phyloP scores from a whole-genome alignment of 1,140 invertebrate species.

The Anastatus disparis region DNA sequence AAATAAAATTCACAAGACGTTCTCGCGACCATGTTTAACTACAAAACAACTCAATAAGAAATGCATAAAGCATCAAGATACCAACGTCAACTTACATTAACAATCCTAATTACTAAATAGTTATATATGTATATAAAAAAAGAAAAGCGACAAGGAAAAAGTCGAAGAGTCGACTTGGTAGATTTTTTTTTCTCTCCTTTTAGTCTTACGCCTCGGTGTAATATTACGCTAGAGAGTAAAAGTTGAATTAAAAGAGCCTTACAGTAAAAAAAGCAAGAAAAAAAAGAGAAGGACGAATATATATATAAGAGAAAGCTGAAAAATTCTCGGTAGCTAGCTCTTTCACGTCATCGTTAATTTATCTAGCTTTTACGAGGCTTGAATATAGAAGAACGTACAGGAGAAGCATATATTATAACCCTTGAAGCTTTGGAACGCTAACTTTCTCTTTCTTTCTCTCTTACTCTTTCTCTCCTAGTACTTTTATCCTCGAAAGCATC shows the following conservation, averaged over 20 bases:
- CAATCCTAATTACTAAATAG: slow-evolving; percentile 6
- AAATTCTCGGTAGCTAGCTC: not conserved
- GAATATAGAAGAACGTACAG: not conserved
- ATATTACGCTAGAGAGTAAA: not conserved
- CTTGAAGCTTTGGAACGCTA: slow-evolving; percentile 5
- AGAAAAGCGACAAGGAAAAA: no score
- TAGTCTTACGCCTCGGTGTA: not conserved
- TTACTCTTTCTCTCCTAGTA: not conserved
- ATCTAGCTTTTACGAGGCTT: slow-evolving; percentile 31
- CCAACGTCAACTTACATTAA: no score
- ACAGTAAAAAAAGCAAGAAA: no score
- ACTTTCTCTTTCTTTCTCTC: not conserved
- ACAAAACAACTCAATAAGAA: not conserved
- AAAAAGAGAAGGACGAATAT: no score
- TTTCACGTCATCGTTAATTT: slow-evolving; percentile 36
- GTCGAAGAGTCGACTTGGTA: no score
- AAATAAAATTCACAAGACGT: not conserved
- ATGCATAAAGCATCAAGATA: not conserved
- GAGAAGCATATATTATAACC: no score
- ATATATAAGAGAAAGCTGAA: not conserved
- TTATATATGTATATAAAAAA: no score
- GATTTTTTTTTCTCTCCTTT: no score
- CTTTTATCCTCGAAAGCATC: slow-evolving; percentile 33
- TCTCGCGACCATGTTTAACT: no score
- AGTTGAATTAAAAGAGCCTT: not conserved